Base-by-base conservation (phyloP, 1,140 invertebrate genomes). In the Ceratitis capitata region DNA sequence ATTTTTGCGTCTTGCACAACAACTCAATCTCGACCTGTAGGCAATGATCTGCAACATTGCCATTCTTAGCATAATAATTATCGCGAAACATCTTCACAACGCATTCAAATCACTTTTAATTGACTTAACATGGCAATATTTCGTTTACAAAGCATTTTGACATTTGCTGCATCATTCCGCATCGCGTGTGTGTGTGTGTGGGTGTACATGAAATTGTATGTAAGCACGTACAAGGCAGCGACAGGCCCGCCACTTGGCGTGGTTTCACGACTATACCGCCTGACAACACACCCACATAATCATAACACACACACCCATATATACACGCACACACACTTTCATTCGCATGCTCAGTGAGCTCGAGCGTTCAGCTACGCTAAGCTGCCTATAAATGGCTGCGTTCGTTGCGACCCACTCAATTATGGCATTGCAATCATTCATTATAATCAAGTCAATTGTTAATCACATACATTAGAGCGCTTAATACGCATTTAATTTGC, bases 201-300 rank as follows among this genome's bases (percentile, higher is more conserved):
- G n/a, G n/a, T n/a, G n/a, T n/a, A n/a, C n/a, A n/a, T n/a, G n/a
- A n/a, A n/a, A n/a, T n/a, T n/a, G n/a, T n/a, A n/a, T n/a, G n/a
- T n/a, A n/a, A n/a, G n/a, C 61, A n/a, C 58, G 61, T 69, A 69
- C 61, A 69, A 69, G 61, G 61, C 61, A 64, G 61, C 61, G 32
- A 3, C 32, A 39, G 61, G 32, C 61, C 29, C 61, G 61, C 2
- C 29, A 32, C 14, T 32, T 26, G 35, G 51, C 61, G n/a, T n/a
- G 2, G n/a, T n/a, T n/a, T 53, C 5, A 6, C 51, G 19, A n/a
- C 47, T 49, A 10, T 10, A 3, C n/a, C 10, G 9, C 47, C 3
- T 49, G 49, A 53, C 49, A n/a, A 23, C 51, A 23, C 51, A n/a
- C 19, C 19, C n/a, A n/a, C 51, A 56, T 9, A 9, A 23, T n/a